Conservation (phyloP, 2,888 invertebrate species). For the Agriopis marginaria region DNA sequence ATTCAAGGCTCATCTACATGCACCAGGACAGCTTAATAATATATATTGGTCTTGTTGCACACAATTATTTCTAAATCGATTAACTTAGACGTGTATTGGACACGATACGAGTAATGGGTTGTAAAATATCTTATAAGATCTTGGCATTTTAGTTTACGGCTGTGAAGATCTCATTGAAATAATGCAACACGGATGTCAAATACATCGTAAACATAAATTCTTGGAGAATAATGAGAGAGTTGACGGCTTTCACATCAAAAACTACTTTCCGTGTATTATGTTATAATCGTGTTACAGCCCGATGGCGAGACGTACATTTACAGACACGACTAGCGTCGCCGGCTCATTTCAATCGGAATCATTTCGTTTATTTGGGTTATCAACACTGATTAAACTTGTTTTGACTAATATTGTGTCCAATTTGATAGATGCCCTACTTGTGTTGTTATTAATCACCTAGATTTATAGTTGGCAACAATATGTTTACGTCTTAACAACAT, state of each 20-base stretch:
- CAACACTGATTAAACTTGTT: conserved; percentile 39
- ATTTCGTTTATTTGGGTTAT: conserved; percentile 36
- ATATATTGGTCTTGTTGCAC: neutral
- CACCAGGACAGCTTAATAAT: neutral
- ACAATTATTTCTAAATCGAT: conserved; percentile 6
- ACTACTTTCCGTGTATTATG: conserved; percentile 40
- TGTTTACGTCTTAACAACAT: neutral
- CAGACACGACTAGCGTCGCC: neutral
- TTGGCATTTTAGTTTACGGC: conserved; percentile 17
- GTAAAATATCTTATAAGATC: conserved; percentile 10
- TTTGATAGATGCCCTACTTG: conserved; percentile 31
- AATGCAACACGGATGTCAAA: conserved; percentile 37
- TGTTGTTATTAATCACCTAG: conserved; percentile 12
- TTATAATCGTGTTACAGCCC: conserved; percentile 32
- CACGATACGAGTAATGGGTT: conserved; percentile 2
- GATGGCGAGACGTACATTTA: conserved; percentile 13
- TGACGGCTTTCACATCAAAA: conserved; percentile 40
- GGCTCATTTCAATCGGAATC: conserved; percentile 17
- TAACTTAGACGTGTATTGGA: conserved; percentile 3
- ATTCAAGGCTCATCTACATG: conserved; percentile 13
- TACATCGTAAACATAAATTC: conserved; percentile 41
- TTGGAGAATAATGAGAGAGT: conserved; percentile 34
- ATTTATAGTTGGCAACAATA: conserved; percentile 9
- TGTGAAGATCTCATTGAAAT: conserved; percentile 29
- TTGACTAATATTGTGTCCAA: conserved; percentile 32